Evolutionary conservation across 1,140 invertebrate genomes (phyloP), one percentile per base, ranked within the genome.

Genomic region (Drosophila erecta): DNA sequence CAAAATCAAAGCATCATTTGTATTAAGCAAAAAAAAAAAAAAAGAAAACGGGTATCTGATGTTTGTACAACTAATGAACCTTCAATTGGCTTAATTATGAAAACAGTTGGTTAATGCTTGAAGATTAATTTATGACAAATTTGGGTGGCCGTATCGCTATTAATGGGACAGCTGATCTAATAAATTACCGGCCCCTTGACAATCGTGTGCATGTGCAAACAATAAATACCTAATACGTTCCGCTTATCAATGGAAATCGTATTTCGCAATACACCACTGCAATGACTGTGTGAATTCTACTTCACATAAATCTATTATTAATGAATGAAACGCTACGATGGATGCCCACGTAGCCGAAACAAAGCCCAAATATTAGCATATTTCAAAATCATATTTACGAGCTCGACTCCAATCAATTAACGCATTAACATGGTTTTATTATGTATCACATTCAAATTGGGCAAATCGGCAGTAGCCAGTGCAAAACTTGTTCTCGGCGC

Each of bases 351-450:
- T 35, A 6, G 15, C 41, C n/a, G 6, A 30, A 66, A 17, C 15
- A 27, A 49, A 33, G 2, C 27, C n/a, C n/a, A 67, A 51, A 44
- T 35, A 70, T 70, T 70, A 41, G 64, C 41, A 70, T 70, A 70
- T 70, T 70, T 57, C 27, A 35, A 70, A 57, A 49, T 40, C 1
- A 35, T 70, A 69, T 70, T 70, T 40, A 56, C 66, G 62, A 47
- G 17, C 35, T 6, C 49, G 50, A 69, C 17, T 67, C 41, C 50
- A 70, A 66, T 58, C 72, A 76, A 76, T 75, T 76, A 75, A 57
- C 72, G 72, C 47, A 75, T 54, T 74, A 76, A 76, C 60, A 65
- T 76, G 72, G 14, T 37, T 76, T 76, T 47, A 75, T 58, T 75
- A 76, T 75, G 72, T 70, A 70, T 70, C 66, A 47, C 64, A 70